A percentile compares a stretch with the other conserved stretches of the same genome.
Conservation (phyloP, 1,140 invertebrate species). For the Pogonomyrmex barbatus region DNA sequence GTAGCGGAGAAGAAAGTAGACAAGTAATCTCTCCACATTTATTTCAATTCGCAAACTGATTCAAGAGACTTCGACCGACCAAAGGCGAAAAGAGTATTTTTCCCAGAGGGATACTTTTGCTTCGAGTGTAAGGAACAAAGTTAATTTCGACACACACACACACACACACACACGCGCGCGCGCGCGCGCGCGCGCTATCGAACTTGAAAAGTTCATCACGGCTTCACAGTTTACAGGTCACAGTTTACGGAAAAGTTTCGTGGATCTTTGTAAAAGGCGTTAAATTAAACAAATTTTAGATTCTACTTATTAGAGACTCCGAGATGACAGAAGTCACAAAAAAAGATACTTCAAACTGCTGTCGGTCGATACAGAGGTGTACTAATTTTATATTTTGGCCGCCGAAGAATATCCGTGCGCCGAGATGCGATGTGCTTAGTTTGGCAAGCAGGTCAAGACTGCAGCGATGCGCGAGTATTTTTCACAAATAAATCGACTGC, state of each 20-base stretch:
- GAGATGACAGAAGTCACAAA: background rate
- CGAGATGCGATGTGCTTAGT: background rate
- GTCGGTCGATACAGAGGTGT: background rate
- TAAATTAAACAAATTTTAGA: background rate
- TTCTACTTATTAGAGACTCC: background rate
- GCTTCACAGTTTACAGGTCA: constrained; percentile 19
- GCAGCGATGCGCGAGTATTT: constrained; percentile 35
- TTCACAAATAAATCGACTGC: constrained; percentile 54
- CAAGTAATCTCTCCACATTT: constrained; percentile 31
- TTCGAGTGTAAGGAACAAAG: background rate
- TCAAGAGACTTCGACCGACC: constrained; percentile 21
- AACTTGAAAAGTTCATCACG: constrained; percentile 37
- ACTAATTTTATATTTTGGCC: background rate
- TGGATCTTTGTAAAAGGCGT: constrained; percentile 5
- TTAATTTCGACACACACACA: constrained; percentile 29
- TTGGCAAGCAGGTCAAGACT: background rate
- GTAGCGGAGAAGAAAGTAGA: constrained; percentile 7
- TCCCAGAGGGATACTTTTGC: constrained; percentile 3
- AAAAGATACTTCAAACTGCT: background rate
- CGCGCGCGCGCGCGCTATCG: background rate
- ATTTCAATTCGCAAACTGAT: constrained; percentile 36
- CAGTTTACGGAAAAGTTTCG: background rate
- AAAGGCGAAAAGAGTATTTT: background rate
- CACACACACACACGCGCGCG: background rate
- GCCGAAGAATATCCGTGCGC: background rate